Evolutionary conservation across 1,140 invertebrate species (phyloP), one percentile per base, ranked within the genome.

Genomic region (Caerostris darwini): DNA sequence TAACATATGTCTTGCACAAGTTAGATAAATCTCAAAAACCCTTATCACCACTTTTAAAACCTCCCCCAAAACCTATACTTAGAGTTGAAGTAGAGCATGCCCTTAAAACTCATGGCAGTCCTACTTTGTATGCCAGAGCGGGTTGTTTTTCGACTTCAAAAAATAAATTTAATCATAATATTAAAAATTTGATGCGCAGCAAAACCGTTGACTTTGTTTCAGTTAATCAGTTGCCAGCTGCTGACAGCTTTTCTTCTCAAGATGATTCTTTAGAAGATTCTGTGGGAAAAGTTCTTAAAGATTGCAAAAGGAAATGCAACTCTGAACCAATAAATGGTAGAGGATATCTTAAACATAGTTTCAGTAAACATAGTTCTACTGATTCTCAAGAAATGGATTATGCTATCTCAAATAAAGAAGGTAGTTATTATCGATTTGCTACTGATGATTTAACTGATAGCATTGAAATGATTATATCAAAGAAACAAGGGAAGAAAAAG

Each of bases 211-310:
- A 96, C 82, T 95, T 96, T 64, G 95, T 96, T 10, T 95, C 95
- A 83, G 95, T 95, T 89, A 95, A 96, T 93, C 96, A 96, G 77
- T 95, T 96, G 8, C 96, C 96, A 10, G 95, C 96, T 34, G 95
- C 95, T 85, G 95, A 96, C 71, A 96, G 96, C 94, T 96, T 95
- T 94, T 96, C 96, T 5, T 95, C 95, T 88, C 95, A 96, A 57
- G 96, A 96, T 95, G 96, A 96, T 95, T 96, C 96, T 5, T 95
- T 96, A 19, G 88, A 94, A 77, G 93, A 96, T 96, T 93, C 95
- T 34, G 94, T 95, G 57, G 96, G 96, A 67, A 95, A 95, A 89
- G 96, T 96, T 87, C 95, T 96, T 14, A 92, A 96, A 3, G 95
- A 95, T 59, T 95, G 95, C 8, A 91, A 71, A 50, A 88, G 58